These are phyloP conservation scores for Oceanites oceanicus DNA, from an alignment of 2,113 vertebrate species.

Conservation along the genomic window DNA sequence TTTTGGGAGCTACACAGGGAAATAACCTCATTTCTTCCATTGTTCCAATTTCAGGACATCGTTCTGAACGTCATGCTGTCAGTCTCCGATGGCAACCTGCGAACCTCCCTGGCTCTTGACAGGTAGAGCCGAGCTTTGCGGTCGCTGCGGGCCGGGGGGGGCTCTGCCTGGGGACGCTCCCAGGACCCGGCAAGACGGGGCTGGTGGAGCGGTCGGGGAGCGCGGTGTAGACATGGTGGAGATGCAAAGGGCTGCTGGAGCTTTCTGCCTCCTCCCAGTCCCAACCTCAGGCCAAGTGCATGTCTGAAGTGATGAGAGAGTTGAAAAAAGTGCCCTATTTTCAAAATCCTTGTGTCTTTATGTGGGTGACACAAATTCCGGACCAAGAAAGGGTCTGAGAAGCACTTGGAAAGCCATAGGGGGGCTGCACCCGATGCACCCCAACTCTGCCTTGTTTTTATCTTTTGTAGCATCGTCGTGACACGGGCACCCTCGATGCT, in stretches of 20 bases:
- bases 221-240: accelerated
- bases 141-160: accelerated
- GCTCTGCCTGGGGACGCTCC: background rate
- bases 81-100: slow-evolving; percentile 15
- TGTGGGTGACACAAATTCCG: background rate
- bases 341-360: background rate
- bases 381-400: background rate
- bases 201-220: accelerated
- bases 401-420: background rate
- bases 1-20: background rate
- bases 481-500: background rate
- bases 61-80: slow-evolving; percentile 17
- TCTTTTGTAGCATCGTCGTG: slow-evolving; percentile 42
- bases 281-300: background rate
- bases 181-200: accelerated
- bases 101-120: slow-evolving; percentile 39
- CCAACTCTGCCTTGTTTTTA: background rate
- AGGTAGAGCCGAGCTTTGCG: slow-evolving; percentile 4
- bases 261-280: background rate
- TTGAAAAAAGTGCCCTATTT: background rate
- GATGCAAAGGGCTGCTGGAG: background rate
- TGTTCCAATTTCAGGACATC: slow-evolving; percentile 44
- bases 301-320: accelerated
- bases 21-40: background rate
- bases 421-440: background rate